Percentiles rank a stretch among this genome's conserved stretches.
phyloP scores from a whole-genome alignment of 2,797 vertebrate species.

The Oreortyx pictus region DNA sequence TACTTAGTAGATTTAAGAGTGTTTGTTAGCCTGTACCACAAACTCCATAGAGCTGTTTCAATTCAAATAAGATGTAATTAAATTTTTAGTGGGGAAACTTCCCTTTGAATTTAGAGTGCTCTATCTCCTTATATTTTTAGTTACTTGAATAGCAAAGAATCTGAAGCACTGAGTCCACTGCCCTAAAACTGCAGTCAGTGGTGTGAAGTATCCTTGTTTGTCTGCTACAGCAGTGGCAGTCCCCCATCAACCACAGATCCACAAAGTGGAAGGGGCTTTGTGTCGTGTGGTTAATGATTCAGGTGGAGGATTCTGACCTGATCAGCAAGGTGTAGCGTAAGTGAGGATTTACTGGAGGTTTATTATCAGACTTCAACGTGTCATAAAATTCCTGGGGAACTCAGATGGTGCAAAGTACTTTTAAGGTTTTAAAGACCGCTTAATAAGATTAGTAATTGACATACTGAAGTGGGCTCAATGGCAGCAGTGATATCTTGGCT shows the following conservation, averaged over 20 bases:
- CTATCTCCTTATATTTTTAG: neutral
- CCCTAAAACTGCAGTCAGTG: neutral
- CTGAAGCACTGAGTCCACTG: neutral
- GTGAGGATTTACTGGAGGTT: conserved; percentile 10
- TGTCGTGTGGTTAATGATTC: neutral
- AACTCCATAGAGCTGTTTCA: neutral
- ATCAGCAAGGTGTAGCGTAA: conserved; percentile 24
- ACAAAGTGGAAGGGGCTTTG: neutral
- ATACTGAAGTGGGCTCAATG: conserved; percentile 35
- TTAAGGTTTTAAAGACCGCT: conserved; percentile 39
- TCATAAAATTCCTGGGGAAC: conserved; percentile 29
- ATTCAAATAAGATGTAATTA: neutral
- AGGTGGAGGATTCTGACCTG: neutral
- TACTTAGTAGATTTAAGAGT: neutral
- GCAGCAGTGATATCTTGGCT: conserved; percentile 27
- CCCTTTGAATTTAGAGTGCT: neutral
- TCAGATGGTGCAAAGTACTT: conserved; percentile 37
- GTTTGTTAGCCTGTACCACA: neutral
- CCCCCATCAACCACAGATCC: neutral
- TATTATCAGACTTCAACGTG: conserved; percentile 40
- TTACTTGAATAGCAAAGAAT: neutral
- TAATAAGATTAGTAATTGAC: conserved; percentile 61
- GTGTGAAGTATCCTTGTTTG: neutral
- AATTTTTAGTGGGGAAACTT: neutral
- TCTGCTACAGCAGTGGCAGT: neutral